Evolutionary conservation across 2,113 vertebrate species (phyloP).

Genomic region (Aptenodytes patagonicus): DNA sequence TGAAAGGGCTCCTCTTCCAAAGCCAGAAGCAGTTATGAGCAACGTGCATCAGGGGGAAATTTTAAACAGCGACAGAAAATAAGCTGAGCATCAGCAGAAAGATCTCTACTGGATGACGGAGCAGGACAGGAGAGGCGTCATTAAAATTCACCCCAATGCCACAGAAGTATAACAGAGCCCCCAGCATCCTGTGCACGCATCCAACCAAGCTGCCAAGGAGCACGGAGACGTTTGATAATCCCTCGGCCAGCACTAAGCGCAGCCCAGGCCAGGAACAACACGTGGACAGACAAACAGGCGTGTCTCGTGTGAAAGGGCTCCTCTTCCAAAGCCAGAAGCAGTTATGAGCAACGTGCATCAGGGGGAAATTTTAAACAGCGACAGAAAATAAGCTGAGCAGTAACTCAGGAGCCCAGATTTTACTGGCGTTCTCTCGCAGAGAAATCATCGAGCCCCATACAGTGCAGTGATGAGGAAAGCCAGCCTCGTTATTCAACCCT

Average conservation of each 20-base stretch:
- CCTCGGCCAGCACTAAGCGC: not conserved
- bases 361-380: not conserved
- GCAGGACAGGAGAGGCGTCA: not conserved
- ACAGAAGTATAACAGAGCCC: not conserved
- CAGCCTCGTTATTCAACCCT: not conserved
- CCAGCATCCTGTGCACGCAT: fast-evolving
- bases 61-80: not conserved
- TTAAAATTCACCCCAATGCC: not conserved
- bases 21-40: fast-evolving
- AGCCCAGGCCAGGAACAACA: fast-evolving
- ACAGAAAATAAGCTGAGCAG: not conserved
- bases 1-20: not conserved
- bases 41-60: not conserved
- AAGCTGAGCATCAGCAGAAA: not conserved
- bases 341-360: fast-evolving
- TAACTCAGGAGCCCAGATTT: not conserved
- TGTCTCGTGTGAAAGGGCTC: fast-evolving
- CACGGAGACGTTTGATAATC: fast-evolving
- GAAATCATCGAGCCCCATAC: fast-evolving
- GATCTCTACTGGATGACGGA: not conserved
- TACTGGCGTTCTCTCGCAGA: fast-evolving
- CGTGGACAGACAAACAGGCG: too few relatives aligned
- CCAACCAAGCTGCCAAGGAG: too few relatives aligned
- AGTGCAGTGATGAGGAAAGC: fast-evolving
- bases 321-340: not conserved